These are phyloP conservation scores for Lemur catta DNA, from an alignment of 2,797 vertebrate genomes.

Conservation along the genomic window DNA sequence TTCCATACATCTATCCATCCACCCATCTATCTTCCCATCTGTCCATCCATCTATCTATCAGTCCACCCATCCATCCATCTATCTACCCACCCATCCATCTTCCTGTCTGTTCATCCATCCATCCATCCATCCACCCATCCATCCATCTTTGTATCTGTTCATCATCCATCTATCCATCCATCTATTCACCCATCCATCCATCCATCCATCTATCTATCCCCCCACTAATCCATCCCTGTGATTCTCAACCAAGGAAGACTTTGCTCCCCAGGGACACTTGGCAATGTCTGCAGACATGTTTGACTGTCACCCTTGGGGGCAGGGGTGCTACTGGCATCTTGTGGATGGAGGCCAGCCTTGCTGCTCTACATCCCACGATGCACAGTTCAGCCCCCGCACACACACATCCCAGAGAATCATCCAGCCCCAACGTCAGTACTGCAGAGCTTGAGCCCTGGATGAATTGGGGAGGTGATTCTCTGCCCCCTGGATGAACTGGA, in stretches of 20 bases:
- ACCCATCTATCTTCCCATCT: rapidly evolving
- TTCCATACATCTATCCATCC: not conserved
- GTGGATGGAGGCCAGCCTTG: not conserved
- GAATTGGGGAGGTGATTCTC: not conserved
- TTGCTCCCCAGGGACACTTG: not conserved
- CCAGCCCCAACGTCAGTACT: not conserved
- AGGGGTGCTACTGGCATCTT: not conserved
- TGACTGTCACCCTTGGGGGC: not conserved
- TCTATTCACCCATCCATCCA: not conserved
- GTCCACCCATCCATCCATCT: rapidly evolving
- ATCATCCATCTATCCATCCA: rapidly evolving
- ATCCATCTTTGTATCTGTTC: no score
- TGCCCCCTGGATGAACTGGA: not conserved
- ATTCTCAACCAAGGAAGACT: not conserved
- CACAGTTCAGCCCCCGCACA: not conserved
- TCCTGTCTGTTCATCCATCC: rapidly evolving
- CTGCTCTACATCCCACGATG: no score
- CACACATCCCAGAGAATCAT: not conserved
- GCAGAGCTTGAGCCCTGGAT: not conserved
- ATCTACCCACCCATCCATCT: rapidly evolving
- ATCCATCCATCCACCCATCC: not conserved
- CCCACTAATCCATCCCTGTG: not conserved
- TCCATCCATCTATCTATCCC: no score
- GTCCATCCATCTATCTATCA: rapidly evolving
- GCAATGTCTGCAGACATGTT: not conserved